Base-by-base conservation (phyloP, 2,113 vertebrate species). In the Eidolon helvum region DNA sequence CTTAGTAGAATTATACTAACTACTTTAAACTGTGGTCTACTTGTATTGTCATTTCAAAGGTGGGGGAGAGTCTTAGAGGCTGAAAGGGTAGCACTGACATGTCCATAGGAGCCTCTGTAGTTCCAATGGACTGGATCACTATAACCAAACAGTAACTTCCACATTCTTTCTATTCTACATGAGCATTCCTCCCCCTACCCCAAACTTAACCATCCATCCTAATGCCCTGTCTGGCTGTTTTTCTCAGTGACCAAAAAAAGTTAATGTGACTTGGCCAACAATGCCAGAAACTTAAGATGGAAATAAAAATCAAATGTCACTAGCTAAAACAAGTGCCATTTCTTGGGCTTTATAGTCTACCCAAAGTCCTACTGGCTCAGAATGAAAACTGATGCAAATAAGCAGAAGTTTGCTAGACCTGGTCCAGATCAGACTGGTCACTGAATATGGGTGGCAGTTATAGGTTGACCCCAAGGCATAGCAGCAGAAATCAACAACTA, bases 1-100 rank as follows among this genome's bases (percentile, higher is more conserved):
- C 86, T 97, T 95, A 95, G 96, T 93, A 97, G 95, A 96, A 90
- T 97, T 97, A 95, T 45, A 95, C 96, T 96, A 98, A 92, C 97
- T 97, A 98, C 92, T 97, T 97, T 90, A 95, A 98, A 96, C 77
- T 95, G 94, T 90, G 65, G 69, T 95, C 95, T 96, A 96, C 59
- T 95, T 94, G 86, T 91, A 97, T 35, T 87, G 82, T 96, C 95
- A 84, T 94, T 96, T 97, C n/a, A 94, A 90, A 77, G 92, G 65
- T 16, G 75, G 63, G 55, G 26, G 8, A 50, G 14, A 50, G 15
- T 89, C 79, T 96, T 94, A 92, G 87, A 96, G 78, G 75, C 86
- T 78, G 66, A 91, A 87, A 96, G 83, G 69, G 75, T 96, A 93
- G 65, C 84, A 95, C 19, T 90, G 87, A 90, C 63, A 61, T 75